Evolutionary conservation across 2,113 vertebrate species (phyloP).

Genomic region (Eidolon helvum): DNA sequence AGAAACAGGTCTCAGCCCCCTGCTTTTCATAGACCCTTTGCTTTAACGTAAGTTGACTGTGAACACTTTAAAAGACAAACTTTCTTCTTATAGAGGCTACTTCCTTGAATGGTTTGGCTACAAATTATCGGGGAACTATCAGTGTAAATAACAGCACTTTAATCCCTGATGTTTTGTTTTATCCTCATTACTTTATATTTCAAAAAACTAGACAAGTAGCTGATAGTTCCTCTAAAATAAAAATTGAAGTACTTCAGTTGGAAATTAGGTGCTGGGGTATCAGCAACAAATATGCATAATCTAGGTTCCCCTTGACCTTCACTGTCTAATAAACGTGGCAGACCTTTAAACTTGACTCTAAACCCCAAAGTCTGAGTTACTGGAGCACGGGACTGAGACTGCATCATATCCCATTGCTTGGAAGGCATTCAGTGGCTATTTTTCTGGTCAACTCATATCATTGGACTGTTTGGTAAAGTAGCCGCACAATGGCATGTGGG

Average conservation of each 20-base stretch:
- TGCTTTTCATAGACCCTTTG: background rate
- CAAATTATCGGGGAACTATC: background rate
- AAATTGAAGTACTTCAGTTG: background rate
- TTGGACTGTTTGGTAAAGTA: background rate
- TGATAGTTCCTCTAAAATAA: background rate
- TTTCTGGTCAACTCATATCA: background rate
- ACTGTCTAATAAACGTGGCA: background rate
- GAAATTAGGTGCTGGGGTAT: background rate
- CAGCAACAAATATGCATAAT: background rate
- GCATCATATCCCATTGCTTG: background rate
- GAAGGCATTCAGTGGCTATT: background rate
- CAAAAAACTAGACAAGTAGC: background rate
- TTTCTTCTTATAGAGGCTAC: background rate
- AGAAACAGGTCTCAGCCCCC: background rate
- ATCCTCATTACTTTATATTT: background rate
- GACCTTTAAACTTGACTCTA: background rate
- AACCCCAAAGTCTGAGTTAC: background rate
- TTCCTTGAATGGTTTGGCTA: background rate
- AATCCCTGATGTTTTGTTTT: background rate
- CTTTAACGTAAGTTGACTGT: background rate
- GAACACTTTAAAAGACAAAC: conserved; percentile 21
- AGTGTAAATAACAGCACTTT: background rate
- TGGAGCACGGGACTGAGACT: background rate
- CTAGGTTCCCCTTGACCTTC: background rate
- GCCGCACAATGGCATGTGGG: background rate